Base-by-base conservation (phyloP, 2,888 invertebrate genomes). In the Heteropelma amictum region DNA sequence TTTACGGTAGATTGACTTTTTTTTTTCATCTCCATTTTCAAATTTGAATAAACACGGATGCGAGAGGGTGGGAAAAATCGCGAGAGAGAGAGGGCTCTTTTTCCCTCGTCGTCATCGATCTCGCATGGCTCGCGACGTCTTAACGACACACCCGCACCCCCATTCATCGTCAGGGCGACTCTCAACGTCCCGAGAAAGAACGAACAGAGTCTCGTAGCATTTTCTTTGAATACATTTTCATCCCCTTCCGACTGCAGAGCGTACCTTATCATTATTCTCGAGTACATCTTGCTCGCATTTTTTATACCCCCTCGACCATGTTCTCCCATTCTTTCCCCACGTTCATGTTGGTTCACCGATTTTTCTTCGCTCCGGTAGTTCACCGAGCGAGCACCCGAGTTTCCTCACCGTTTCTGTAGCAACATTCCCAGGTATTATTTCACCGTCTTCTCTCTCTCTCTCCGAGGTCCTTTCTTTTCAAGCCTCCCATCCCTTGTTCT, bases 361-460 rank as follows among this genome's bases (percentile, higher is more conserved):
- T 67, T 75, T 69, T 75, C 60, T 61, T 54, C 45, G 26, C 69
- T 58, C 58, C 51, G 63, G 38, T 58, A 51, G 63, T 60, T 69
- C 51, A 26, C 58, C 53, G 19, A 54, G 72, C 58, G 60, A 38
- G 64, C 65, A 38, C 58, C 58, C 72, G 26, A 71, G 60, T 64
- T 65, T 68, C 38, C 51, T 35, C 54, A 54, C 23, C 40, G 61
- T 45, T 30, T 58, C 26, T 63, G 51, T 69, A 76, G 76, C 77
- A 73, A 77, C 72, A 76, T 76, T 79, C 73, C 69, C 71, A 67
- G 77, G 56, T 74, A 65, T 72, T 64, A 75, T 72, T 77, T 77
- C 67, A 58, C 63, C 42, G 63, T 6, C 45, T 49, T 54, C 51
- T 49, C 47, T 42, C 26, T 45, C 21, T n/a, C n/a, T 28, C 64